These are phyloP conservation scores for Teleogryllus occipitalis DNA, from an alignment of 1,140 invertebrate species.

Conservation along the genomic window DNA sequence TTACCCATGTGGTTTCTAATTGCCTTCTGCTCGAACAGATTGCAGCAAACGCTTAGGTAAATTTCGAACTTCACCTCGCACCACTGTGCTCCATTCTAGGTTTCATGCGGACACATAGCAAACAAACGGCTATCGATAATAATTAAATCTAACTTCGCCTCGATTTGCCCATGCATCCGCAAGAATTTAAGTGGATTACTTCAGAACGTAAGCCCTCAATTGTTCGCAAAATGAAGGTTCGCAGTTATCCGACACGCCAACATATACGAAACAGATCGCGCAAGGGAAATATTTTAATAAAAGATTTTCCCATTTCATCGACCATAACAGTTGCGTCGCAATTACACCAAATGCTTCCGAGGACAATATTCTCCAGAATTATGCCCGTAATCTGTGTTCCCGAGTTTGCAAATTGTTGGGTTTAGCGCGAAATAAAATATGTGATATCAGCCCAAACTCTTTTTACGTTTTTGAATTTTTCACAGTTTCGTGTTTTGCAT, in stretches of 20 bases:
- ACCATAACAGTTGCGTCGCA: not conserved
- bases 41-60: too few relatives aligned
- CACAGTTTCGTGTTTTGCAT: not conserved
- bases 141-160: not conserved
- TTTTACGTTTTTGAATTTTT: not conserved
- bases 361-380: not conserved
- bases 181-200: not conserved
- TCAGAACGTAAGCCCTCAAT: not conserved
- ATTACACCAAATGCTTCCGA: not conserved
- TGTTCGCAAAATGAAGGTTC: not conserved
- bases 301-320: not conserved
- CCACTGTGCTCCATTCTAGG: too few relatives aligned
- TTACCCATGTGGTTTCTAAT: too few relatives aligned
- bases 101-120: not conserved
- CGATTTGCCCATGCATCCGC: not conserved
- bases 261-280: too few relatives aligned
- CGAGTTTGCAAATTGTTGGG: not conserved
- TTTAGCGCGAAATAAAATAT: not conserved
- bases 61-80: too few relatives aligned
- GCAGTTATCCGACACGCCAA: not conserved
- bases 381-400: not conserved
- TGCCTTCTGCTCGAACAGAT: too few relatives aligned
- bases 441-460: too few relatives aligned
- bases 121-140: not conserved
- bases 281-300: not conserved